Evolutionary conservation across 2,888 invertebrate genomes (phyloP).

Genomic region (Cephus rjabovi): DNA sequence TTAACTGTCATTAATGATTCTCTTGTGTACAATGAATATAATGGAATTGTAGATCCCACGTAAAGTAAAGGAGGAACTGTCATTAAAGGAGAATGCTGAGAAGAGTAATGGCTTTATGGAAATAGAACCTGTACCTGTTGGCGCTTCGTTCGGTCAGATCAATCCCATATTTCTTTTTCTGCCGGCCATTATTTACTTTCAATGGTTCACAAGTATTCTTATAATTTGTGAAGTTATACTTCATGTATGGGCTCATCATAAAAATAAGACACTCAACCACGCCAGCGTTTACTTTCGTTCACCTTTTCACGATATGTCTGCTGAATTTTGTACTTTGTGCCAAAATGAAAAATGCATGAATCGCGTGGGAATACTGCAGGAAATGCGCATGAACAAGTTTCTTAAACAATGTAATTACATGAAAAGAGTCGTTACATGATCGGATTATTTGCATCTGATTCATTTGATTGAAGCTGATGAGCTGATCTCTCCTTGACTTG

Average conservation of each 20-base stretch:
- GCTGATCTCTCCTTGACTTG: not conserved
- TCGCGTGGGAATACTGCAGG: constrained; percentile 75
- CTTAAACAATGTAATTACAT: constrained; percentile 56
- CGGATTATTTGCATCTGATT: not conserved
- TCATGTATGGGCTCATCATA: constrained; percentile 77
- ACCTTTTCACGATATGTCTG: constrained; percentile 76
- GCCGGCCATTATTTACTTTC: constrained; percentile 53
- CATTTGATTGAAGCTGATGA: not conserved
- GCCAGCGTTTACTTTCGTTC: constrained; percentile 75
- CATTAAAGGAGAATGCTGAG: constrained; percentile 26
- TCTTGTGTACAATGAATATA: not conserved
- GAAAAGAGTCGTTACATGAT: constrained; percentile 57
- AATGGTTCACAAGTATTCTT: constrained; percentile 67
- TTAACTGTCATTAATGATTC: not conserved
- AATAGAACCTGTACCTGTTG: constrained; percentile 44
- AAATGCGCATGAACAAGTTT: constrained; percentile 69
- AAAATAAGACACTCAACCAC: constrained; percentile 73
- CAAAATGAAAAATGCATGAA: constrained; percentile 73
- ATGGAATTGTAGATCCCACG: not conserved
- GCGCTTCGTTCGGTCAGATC: constrained; percentile 52
- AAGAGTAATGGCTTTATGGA: constrained; percentile 33
- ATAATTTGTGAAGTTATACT: constrained; percentile 70
- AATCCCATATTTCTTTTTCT: constrained; percentile 56
- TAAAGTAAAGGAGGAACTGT: constrained; percentile 30
- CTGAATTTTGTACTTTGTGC: constrained; percentile 78